Evolutionary conservation across 2,888 invertebrate species (phyloP).

Genomic region (Agapetus fuscipes): DNA sequence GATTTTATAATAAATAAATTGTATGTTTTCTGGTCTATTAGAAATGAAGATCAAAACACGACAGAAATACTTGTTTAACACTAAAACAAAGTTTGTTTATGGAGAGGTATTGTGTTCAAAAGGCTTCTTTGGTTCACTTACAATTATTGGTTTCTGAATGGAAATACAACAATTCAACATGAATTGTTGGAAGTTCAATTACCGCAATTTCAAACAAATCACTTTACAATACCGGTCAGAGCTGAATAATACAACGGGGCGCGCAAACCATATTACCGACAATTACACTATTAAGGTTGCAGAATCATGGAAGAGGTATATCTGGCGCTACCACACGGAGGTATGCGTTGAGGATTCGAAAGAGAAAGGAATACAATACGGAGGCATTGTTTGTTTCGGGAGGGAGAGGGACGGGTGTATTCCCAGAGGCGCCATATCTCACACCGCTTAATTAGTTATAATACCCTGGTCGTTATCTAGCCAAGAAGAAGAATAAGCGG

Average conservation of each 20-base stretch:
- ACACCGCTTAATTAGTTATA: conserved; percentile 22
- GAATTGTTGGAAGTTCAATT: too few species aligned
- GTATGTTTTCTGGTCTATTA: too few species aligned
- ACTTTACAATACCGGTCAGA: not conserved
- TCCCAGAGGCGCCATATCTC: conserved; percentile 23
- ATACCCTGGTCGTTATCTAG: conserved; percentile 19
- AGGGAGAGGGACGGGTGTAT: conserved; percentile 13
- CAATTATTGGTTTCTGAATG: too few species aligned
- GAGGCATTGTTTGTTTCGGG: not conserved
- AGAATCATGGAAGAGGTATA: not conserved
- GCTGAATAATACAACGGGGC: too few species aligned
- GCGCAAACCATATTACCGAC: conserved; percentile 7
- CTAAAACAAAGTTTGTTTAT: too few species aligned
- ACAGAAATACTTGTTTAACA: too few species aligned
- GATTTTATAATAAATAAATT: too few species aligned
- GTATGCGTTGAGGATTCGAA: conserved; percentile 3
- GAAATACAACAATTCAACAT: too few species aligned
- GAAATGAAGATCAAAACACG: too few species aligned
- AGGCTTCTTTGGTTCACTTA: too few species aligned
- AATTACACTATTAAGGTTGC: conserved; percentile 8
- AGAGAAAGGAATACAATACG: conserved; percentile 1
- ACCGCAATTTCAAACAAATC: too few species aligned
- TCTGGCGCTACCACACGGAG: not conserved
- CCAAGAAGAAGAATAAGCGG: conserved; percentile 17
- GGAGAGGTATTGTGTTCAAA: too few species aligned